A percentile compares a stretch with the other conserved stretches of the same genome.
Evolutionary conservation across 2,888 invertebrate genomes (phyloP).

Genomic region (Tolmerus cingulatus): DNA sequence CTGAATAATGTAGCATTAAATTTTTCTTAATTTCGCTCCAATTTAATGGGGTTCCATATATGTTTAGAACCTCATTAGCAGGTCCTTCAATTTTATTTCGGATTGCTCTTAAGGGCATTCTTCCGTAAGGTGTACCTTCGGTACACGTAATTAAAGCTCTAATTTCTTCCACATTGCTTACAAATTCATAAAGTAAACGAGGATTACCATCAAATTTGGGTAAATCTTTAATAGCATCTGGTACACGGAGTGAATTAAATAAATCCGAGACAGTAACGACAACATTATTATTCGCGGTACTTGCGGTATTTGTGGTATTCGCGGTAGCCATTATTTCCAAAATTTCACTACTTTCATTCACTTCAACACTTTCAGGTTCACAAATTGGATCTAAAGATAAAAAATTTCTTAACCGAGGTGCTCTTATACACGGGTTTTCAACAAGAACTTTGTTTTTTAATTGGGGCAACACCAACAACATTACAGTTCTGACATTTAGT

Average conservation of each 20-base stretch:
- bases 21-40: too few species aligned
- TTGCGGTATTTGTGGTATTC: background rate
- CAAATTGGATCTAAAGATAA: background rate
- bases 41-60: too few species aligned
- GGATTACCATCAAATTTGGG: constrained; percentile 47
- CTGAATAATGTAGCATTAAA: too few species aligned
- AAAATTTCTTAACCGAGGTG: background rate
- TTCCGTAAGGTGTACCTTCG: constrained; percentile 44
- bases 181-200: constrained; percentile 43
- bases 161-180: constrained; percentile 49
- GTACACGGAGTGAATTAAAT: constrained; percentile 47
- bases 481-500: too few species aligned
- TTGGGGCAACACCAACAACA: too few species aligned
- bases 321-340: background rate
- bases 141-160: constrained; percentile 9
- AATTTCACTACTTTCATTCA: background rate
- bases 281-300: too few species aligned
- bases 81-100: constrained; percentile 48
- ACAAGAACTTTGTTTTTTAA: too few species aligned
- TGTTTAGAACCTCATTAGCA: too few species aligned
- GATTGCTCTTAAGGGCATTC: constrained; percentile 44
- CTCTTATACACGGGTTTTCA: background rate
- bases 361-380: background rate
- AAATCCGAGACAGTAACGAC: background rate
- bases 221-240: constrained; percentile 50